Evolutionary conservation across 2,113 vertebrate genomes (phyloP).

Genomic region (Dasyprocta punctata): DNA sequence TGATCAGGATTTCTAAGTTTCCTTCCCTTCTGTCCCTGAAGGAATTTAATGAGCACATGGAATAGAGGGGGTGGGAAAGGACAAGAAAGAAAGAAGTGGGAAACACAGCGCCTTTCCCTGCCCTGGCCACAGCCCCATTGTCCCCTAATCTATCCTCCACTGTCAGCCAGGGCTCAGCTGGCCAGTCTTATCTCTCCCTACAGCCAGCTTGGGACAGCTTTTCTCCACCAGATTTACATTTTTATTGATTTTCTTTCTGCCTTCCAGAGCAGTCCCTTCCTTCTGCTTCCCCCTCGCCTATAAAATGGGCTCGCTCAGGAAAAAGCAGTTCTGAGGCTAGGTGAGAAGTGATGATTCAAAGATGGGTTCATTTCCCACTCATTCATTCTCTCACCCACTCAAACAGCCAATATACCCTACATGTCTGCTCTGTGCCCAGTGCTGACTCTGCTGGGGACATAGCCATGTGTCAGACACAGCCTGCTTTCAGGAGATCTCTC

Average conservation of each 20-base stretch:
- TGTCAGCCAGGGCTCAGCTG: conserved; percentile 60
- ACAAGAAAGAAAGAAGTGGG: background rate
- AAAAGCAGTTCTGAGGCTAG: background rate
- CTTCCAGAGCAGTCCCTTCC: conserved; percentile 35
- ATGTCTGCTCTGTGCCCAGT: background rate
- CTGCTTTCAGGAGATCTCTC: background rate
- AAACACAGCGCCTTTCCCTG: background rate
- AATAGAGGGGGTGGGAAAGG: background rate
- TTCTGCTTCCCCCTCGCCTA: conserved; percentile 52
- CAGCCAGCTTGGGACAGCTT: conserved; percentile 74
- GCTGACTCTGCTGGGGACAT: background rate
- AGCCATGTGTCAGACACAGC: background rate
- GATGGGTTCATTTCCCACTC: background rate
- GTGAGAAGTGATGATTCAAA: background rate
- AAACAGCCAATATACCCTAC: background rate
- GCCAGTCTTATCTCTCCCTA: conserved; percentile 71
- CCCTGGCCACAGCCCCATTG: background rate
- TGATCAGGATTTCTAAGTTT: background rate
- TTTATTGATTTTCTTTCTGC: conserved; percentile 79
- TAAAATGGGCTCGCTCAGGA: conserved; percentile 53
- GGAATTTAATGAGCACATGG: background rate
- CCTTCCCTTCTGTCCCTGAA: background rate
- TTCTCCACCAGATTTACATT: conserved; percentile 80
- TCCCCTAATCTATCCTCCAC: conserved; percentile 60
- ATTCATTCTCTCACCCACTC: background rate